Conservation (phyloP, 2,888 invertebrate genomes). For the Tupiocoris notatus region DNA sequence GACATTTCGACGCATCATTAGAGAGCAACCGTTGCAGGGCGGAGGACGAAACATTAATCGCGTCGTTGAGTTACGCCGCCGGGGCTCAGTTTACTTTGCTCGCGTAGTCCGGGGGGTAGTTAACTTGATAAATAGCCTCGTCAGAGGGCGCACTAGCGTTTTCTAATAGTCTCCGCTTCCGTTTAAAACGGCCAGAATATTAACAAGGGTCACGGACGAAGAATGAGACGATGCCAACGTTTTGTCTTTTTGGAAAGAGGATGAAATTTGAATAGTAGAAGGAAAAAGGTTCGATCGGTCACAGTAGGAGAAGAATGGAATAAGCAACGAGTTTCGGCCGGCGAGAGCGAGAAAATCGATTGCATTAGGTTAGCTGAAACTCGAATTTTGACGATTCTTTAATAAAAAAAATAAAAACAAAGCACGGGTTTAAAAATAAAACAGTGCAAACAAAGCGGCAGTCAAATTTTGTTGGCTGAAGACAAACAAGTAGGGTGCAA, state of each 20-base stretch:
- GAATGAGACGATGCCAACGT: background rate
- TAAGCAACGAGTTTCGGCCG: no score
- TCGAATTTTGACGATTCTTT: no score
- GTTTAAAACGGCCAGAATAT: conserved; percentile 1
- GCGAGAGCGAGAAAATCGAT: no score
- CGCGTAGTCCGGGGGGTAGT: background rate
- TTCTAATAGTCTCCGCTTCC: conserved; percentile 13
- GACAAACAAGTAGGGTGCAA: no score
- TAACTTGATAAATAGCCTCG: conserved; percentile 15
- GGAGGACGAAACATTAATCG: background rate
- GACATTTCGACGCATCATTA: background rate
- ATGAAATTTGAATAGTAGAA: no score
- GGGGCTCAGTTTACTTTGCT: conserved; percentile 23
- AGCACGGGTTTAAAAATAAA: no score
- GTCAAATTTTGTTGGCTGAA: no score
- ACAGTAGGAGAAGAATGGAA: no score
- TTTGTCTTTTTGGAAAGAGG: background rate
- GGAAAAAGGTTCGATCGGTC: no score
- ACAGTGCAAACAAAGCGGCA: no score
- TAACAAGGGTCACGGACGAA: background rate
- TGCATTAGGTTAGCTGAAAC: no score
- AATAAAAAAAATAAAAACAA: no score
- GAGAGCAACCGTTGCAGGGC: background rate
- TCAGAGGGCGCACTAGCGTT: conserved; percentile 9
- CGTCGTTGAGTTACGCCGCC: conserved; percentile 6